Percentiles rank a stretch among this genome's conserved stretches.
phyloP scores from a whole-genome alignment of 2,888 invertebrate species.

The Synanthedon formicaeformis region DNA sequence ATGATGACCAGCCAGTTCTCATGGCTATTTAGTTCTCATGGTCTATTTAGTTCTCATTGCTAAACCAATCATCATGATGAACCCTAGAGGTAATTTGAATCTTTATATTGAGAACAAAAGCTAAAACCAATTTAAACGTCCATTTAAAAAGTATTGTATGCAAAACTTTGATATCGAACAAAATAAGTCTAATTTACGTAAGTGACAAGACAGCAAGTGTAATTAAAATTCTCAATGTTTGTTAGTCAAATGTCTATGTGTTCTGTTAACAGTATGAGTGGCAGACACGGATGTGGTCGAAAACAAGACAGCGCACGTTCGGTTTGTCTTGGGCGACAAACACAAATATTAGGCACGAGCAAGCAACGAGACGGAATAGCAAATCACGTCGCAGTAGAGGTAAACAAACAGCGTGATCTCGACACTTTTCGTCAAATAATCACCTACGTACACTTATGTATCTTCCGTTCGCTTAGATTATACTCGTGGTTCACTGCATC shows the following conservation, averaged over 20 bases:
- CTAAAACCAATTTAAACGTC: too few species aligned
- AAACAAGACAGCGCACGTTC: slow-evolving; percentile 31
- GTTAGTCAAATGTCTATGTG: background rate
- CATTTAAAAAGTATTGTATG: too few species aligned
- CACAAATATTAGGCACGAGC: slow-evolving; percentile 59
- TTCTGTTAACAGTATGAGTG: slow-evolving; percentile 9
- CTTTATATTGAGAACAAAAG: too few species aligned
- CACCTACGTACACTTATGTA: background rate
- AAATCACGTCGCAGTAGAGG: slow-evolving; percentile 31
- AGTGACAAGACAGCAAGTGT: background rate
- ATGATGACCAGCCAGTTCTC: too few species aligned
- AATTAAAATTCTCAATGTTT: background rate
- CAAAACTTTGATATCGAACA: too few species aligned
- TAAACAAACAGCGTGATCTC: background rate
- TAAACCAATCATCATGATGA: too few species aligned
- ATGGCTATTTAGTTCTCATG: too few species aligned
- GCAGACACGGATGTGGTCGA: slow-evolving; percentile 20
- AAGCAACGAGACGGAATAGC: slow-evolving; percentile 58
- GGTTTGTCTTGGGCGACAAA: slow-evolving; percentile 57
- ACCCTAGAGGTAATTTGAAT: too few species aligned
- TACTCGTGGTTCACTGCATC: too few species aligned
- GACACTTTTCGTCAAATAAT: background rate
- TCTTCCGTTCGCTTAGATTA: too few species aligned
- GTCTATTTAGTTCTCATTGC: too few species aligned
- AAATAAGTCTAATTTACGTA: too few species aligned